Evolutionary conservation across 2,113 vertebrate species (phyloP), one percentile per base, ranked within the genome.

Genomic region (Psophia crepitans): DNA sequence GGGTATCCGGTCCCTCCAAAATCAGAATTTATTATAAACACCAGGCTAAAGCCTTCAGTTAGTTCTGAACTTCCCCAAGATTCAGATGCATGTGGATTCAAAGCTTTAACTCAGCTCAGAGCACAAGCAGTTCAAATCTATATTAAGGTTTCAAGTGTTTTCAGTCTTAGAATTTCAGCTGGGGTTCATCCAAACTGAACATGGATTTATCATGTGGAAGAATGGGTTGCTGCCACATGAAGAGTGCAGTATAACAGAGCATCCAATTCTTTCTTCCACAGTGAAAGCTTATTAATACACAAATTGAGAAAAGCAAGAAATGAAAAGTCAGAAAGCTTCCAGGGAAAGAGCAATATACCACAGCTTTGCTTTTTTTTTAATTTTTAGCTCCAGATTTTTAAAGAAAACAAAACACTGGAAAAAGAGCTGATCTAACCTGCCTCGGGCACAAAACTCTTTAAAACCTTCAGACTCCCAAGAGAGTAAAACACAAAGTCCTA

Each of bases 171-270:
- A 73, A 68, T 73, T 94, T 91, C 79, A 91, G 30, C 18, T 91
- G 93, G 75, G 77, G 15, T 65, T 94, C 41, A 69, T 87, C 89
- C 87, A 95, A 94, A 79, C 20, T n/a, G 54, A 74, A 65, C 4
- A 4, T 41, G 44, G 78, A 96, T 96, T 93, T 95, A 96, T 95
- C 56, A 87, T 9, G 93, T 73, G 87, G 66, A 94, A 35, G 37
- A 83, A 92, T 84, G 73, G 96, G 63, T 87, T 96, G 82, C 61
- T 74, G 54, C 78, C 84, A 87, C 75, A 73, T 5, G 49, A 89
- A 75, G 41, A 83, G 44, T 41, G 35, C 44, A 61, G 57, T 53
- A 2, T 16, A 84, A 71, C 33, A 79, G 27, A 85, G 37, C 81
- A 90, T 84, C 65, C 58, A 94, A 53, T n/a, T 84, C 84, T 64